Base-by-base conservation (phyloP, 2,113 vertebrate genomes). In the Cyprinodon variegatus region DNA sequence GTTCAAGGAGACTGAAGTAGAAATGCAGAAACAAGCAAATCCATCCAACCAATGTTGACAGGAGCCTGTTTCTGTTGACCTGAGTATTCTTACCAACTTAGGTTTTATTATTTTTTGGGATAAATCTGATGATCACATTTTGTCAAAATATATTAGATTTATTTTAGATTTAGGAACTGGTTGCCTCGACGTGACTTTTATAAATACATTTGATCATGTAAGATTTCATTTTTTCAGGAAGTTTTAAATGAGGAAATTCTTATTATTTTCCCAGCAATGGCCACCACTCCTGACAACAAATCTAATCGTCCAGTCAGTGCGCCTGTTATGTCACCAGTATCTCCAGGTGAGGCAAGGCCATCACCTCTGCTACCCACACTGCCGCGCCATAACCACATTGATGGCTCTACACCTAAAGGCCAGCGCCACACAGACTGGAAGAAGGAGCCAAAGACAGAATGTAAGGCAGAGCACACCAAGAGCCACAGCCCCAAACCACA, bases 301-400 rank as follows among this genome's bases (percentile, higher is more conserved):
- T 97, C 95, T 43, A 93, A 93, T 5, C 96, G 96, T 60, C 97
- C 97, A 4, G 97, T 97, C 78, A 98, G 97, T 7, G 98, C 97
- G 15, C 98, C 97, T 0, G 91, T 98, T 82, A 97, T 97, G 79
- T 93, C 96, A 45, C 96, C 95, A 2, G 93, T 95, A 78, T 96
- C 95, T 48, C 83, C 92, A 0, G 90, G 93, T 11, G 95, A 96
- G 50, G 86, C 89, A 0, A 68, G 65, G 12, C 83, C 87, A 0
- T 90, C 93, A 3, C 92, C 89, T 0, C 84, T 93, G 43, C 78
- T 93, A 0, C 59, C 86, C 22, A 60, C 71, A 46, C 80, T 86
- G 50, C 66, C 17, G 0, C 82, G 70, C 57, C 70, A 65, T 1
- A 83, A 89, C 66, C 85, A 74, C 17, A 84, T 86, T 15, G 93